Conservation (phyloP, 2,797 vertebrate species). For the Eutrigla gurnardus region DNA sequence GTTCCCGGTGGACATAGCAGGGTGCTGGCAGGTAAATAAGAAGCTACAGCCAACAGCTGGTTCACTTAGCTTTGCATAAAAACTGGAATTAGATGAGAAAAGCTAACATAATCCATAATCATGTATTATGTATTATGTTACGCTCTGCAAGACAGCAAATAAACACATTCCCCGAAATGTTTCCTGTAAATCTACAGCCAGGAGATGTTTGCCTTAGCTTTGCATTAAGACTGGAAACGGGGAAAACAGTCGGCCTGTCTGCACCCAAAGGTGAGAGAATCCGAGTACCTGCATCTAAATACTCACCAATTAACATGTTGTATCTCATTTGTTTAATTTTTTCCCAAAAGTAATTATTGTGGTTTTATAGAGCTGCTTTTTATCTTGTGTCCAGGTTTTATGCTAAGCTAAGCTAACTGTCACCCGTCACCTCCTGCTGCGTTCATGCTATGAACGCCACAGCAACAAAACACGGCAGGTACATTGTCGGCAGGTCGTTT, state of each 20-base stretch:
- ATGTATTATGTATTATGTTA: no score
- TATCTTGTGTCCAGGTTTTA: no score
- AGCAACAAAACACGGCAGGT: neutral
- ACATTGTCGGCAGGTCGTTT: neutral
- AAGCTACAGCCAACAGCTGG: neutral
- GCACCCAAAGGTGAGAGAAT: neutral
- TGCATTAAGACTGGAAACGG: neutral
- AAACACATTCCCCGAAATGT: neutral
- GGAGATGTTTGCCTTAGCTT: neutral
- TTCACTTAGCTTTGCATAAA: neutral
- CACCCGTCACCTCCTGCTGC: neutral
- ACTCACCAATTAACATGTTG: neutral
- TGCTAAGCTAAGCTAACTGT: neutral
- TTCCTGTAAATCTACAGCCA: neutral
- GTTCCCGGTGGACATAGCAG: neutral
- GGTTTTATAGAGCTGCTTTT: neutral
- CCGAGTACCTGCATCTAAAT: neutral
- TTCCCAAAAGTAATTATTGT: neutral
- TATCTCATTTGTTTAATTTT: neutral
- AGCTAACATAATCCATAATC: neutral
- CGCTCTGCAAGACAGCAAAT: neutral
- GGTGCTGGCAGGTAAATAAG: neutral
- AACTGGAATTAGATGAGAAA: neutral
- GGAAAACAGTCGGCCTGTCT: neutral
- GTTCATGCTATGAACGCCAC: neutral